Evolutionary conservation across 2,888 invertebrate species (phyloP).

Genomic region (Hedya salicella): DNA sequence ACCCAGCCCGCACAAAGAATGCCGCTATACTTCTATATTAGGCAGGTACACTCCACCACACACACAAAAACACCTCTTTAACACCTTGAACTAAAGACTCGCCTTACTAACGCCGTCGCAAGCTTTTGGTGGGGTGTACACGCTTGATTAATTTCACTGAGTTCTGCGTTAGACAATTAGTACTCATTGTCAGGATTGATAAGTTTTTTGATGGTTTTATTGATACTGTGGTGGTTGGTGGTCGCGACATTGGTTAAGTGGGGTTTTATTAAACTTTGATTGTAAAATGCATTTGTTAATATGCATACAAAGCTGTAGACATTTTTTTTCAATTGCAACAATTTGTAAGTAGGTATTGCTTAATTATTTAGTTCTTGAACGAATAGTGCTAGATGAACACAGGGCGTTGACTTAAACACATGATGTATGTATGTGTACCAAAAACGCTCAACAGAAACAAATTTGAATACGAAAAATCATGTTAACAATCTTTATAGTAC

Average conservation of each 20-base stretch:
- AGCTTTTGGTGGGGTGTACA: conserved; percentile 14
- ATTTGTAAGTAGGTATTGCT: no score
- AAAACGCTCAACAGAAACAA: no score
- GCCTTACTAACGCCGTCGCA: neutral
- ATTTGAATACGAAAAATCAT: no score
- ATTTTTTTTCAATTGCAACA: no score
- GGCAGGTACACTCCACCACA: conserved; percentile 24
- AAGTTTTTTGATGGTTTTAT: conserved; percentile 46
- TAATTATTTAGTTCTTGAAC: no score
- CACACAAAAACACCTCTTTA: conserved; percentile 16
- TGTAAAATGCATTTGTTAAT: neutral
- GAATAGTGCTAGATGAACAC: no score
- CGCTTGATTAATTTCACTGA: conserved; percentile 80
- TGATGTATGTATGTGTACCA: no score
- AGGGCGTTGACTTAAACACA: no score
- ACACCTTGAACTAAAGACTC: neutral
- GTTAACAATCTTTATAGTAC: no score
- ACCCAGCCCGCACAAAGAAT: conserved; percentile 78
- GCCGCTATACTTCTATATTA: conserved; percentile 81
- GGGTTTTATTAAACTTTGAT: neutral
- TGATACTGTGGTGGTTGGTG: conserved; percentile 37
- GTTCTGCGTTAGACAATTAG: conserved; percentile 79
- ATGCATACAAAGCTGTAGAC: no score
- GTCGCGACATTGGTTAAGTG: conserved; percentile 31
- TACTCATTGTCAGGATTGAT: conserved; percentile 68